phyloP scores from a whole-genome alignment of 2,888 invertebrate species.

The Galeopsomyia nigrocyanea region DNA sequence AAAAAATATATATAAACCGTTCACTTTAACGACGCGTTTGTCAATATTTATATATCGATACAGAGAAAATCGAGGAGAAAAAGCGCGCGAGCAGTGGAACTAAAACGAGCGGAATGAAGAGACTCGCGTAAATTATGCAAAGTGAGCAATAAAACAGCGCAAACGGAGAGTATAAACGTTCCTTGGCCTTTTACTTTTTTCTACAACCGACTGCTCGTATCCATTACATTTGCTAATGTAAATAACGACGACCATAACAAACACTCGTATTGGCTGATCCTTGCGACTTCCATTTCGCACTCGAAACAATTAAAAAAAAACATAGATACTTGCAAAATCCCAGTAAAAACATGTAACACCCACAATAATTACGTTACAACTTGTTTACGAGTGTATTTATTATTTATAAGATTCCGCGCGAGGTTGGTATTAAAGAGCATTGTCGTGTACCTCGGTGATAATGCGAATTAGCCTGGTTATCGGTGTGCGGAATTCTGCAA shows the following conservation, averaged over 20 bases:
- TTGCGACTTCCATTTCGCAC: too few species aligned
- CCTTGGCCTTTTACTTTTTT: background rate
- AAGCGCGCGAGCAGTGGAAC: too few species aligned
- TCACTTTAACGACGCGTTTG: too few species aligned
- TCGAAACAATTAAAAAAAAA: too few species aligned
- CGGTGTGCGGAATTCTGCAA: background rate
- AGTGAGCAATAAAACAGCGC: conserved; percentile 6
- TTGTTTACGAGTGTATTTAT: conserved; percentile 26
- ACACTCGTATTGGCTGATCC: too few species aligned
- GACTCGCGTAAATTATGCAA: conserved; percentile 18
- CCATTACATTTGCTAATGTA: conserved; percentile 9
- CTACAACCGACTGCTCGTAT: background rate
- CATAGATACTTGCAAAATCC: too few species aligned
- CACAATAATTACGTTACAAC: background rate
- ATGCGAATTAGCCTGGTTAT: background rate
- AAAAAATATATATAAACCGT: too few species aligned
- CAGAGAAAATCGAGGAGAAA: too few species aligned
- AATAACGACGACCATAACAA: conserved; percentile 2
- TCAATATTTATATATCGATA: too few species aligned
- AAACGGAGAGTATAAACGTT: conserved; percentile 9
- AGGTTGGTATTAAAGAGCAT: conserved; percentile 9
- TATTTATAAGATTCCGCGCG: conserved; percentile 7
- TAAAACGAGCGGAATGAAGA: conserved; percentile 5
- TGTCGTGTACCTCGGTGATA: background rate
- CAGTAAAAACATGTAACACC: too few species aligned